These are phyloP conservation scores for Tridacna crocea DNA, from an alignment of 2,888 invertebrate genomes.

Conservation along the genomic window DNA sequence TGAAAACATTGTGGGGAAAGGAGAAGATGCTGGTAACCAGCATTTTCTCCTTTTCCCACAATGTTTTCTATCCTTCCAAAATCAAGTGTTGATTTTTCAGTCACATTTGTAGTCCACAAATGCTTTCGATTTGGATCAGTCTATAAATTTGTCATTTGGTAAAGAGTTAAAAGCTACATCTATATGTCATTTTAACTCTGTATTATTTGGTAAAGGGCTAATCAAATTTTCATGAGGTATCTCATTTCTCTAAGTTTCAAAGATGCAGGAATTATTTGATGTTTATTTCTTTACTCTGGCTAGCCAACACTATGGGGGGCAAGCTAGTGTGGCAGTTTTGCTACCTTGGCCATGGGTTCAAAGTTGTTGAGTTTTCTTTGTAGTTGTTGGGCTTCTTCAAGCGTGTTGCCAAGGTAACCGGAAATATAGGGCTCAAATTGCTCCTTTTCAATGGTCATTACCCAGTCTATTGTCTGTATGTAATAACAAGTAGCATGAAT, in stretches of 20 bases:
- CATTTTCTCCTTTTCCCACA: no score
- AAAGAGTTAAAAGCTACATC: no score
- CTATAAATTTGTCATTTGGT: no score
- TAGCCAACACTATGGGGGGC: constrained; percentile 22
- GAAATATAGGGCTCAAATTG: constrained; percentile 80
- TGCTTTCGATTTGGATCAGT: no score
- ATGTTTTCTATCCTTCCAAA: no score
- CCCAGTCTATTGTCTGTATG: constrained; percentile 80
- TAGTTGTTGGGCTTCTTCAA: constrained; percentile 75
- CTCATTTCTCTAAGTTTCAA: constrained; percentile 12
- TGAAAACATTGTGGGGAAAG: no score
- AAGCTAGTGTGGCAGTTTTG: constrained; percentile 38
- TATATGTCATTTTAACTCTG: no score
- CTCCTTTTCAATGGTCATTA: constrained; percentile 78
- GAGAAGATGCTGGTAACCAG: no score
- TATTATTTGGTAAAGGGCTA: no score
- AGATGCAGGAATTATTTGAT: constrained; percentile 6
- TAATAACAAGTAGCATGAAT: constrained; percentile 21
- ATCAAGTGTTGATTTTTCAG: no score
- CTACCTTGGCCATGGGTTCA: constrained; percentile 80
- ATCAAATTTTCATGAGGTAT: constrained; percentile 15
- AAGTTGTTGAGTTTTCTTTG: constrained; percentile 78
- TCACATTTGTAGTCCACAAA: no score
- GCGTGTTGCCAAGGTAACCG: constrained; percentile 77
- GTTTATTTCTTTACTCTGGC: constrained; percentile 13